phyloP scores from a whole-genome alignment of 2,888 invertebrate species.

The Tubulanus polymorphus region DNA sequence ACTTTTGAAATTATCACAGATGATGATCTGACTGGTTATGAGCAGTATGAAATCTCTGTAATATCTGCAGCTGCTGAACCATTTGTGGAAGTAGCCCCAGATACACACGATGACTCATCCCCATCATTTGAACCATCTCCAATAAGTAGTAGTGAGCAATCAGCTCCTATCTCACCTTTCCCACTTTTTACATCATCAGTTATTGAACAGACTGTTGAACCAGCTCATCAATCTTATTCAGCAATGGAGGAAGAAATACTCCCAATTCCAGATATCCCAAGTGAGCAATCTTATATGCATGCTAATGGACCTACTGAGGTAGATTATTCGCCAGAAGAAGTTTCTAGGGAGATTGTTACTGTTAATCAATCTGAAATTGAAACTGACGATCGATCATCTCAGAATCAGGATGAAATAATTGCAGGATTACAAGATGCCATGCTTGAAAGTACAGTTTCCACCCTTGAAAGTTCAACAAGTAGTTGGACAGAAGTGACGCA shows the following conservation, averaged over 20 bases:
- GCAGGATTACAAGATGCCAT: not conserved
- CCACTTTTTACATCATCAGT: constrained; percentile 1
- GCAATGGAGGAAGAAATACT: not conserved
- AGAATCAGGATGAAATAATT: not conserved
- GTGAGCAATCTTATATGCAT: constrained; percentile 26
- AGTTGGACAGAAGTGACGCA: not conserved
- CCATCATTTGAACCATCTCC: constrained; percentile 41
- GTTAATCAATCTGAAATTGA: too few relatives aligned
- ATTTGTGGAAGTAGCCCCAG: constrained; percentile 17
- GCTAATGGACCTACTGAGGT: constrained; percentile 58
- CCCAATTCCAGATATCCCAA: not conserved
- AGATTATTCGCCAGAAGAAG: constrained; percentile 54
- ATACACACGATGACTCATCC: too few relatives aligned
- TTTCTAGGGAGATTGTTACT: too few relatives aligned
- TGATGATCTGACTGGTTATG: constrained; percentile 25
- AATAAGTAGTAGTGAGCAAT: constrained; percentile 35
- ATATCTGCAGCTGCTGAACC: constrained; percentile 4
- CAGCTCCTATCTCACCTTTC: constrained; percentile 18
- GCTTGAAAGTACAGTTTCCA: not conserved
- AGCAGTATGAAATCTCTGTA: constrained; percentile 22
- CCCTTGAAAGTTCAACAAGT: not conserved
- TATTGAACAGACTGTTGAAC: constrained; percentile 12
- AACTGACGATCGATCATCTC: not conserved
- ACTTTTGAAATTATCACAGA: constrained; percentile 48
- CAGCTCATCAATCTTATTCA: constrained; percentile 12